A percentile compares a stretch with the other conserved stretches of the same genome.
Conservation (phyloP, 2,797 vertebrate species). For the Anabacerthia variegaticeps region DNA sequence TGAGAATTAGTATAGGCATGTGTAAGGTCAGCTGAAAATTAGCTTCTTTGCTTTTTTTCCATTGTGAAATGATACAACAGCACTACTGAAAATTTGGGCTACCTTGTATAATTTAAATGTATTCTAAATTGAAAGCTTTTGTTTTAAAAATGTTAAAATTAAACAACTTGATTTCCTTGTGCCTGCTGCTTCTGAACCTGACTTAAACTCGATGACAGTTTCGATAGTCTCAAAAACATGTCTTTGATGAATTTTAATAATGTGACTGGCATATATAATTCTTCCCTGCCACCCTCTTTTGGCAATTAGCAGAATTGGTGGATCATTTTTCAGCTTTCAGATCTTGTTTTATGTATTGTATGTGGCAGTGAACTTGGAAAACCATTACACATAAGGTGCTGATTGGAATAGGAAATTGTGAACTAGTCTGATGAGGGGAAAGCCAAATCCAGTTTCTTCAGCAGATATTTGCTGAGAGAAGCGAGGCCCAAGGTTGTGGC, state of each 20-base stretch:
- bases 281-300: not conserved
- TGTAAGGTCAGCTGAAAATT: not conserved
- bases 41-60: not conserved
- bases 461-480: not conserved
- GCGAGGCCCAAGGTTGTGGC: fast-evolving
- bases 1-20: not conserved
- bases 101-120: not conserved
- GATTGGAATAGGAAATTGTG: not conserved
- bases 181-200: not conserved
- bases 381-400: not conserved
- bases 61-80: not conserved
- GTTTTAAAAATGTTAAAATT: not conserved
- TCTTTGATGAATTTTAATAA: not conserved
- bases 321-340: not conserved
- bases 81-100: not conserved
- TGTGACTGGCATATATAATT: not conserved
- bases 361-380: not conserved
- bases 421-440: not conserved
- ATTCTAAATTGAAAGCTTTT: not conserved
- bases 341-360: not conserved
- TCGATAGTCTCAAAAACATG: not conserved
- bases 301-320: not conserved
- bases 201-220: not conserved
- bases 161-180: not conserved
- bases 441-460: not conserved